Conservation (phyloP, 2,113 vertebrate genomes). For the Thunnus thynnus region DNA sequence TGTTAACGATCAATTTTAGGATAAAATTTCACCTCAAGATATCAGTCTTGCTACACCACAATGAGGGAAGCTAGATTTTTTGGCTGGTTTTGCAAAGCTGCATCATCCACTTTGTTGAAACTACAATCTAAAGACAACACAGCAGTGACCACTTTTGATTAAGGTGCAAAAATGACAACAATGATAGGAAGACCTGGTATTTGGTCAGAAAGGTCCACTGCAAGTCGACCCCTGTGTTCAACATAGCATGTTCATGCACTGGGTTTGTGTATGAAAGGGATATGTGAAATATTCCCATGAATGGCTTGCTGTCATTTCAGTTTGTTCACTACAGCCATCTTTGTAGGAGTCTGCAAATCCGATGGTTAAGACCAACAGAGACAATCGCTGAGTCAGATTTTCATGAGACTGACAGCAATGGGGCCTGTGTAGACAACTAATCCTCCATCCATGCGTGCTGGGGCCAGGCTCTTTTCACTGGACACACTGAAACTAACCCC, state of each 20-base stretch:
- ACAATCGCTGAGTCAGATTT: constrained; percentile 75
- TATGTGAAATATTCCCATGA: constrained; percentile 1
- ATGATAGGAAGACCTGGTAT: neutral
- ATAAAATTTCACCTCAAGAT: no score
- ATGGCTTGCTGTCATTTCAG: constrained; percentile 23
- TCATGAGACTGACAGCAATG: constrained; percentile 52
- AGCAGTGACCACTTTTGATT: constrained; percentile 1
- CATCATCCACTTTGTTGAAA: constrained; percentile 8
- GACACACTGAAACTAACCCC: constrained; percentile 56
- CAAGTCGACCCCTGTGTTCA: neutral
- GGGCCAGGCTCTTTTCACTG: constrained; percentile 50
- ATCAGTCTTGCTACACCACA: neutral
- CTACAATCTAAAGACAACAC: neutral
- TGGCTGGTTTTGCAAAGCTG: neutral
- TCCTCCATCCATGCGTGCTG: constrained; percentile 58
- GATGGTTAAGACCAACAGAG: constrained; percentile 33
- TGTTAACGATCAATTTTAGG: no score
- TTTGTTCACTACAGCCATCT: constrained; percentile 7
- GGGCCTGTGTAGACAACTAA: constrained; percentile 71
- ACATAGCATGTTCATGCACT: neutral
- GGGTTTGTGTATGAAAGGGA: neutral
- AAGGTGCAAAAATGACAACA: neutral
- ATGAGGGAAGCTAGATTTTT: neutral
- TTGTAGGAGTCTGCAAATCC: constrained; percentile 44
- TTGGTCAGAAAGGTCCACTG: neutral